Evolutionary conservation across 1,140 invertebrate genomes (phyloP), one percentile per base, ranked within the genome.

Genomic region (Brachionus rotundiformis): DNA sequence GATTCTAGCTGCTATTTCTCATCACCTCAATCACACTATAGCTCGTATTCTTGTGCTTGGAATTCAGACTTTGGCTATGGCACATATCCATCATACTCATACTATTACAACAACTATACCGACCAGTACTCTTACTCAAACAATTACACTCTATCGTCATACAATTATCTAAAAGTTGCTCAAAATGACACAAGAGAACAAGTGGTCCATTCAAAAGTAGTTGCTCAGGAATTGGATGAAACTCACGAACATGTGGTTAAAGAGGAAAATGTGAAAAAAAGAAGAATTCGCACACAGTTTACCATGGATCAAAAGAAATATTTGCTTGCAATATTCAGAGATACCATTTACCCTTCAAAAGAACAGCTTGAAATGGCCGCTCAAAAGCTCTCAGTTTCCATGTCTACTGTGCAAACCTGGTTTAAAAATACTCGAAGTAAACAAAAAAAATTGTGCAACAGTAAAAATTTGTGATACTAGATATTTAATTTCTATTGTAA

Each of bases 351-450:
- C 27, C 75, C 75, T 2, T 54, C 75, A 29, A 77, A 77, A 59
- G 75, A 77, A 31, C 25, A 54, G 36, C 27, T 77, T n/a, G 75
- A 77, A 77, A 33, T 23, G 23, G 11, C 44, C 5, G 41, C 75
- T 1, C 41, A 19, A 7, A 31, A 77, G 16, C 19, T 77, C 2
- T 7, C 1, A 2, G 75, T 77, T 19, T 77, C 75, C n/a, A 77
- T 47, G 25, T 8, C 2, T 10, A 54, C 31, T 54, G 19, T 77
- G 27, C 75, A 77, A 23, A 77, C 75, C 23, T 77, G 75, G 75
- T 77, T 77, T 23, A 77, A 77, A 25, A 77, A 77, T 59, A 77
- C 75, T 4, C 27, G 75, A 7, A 77, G 75, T 23, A 77, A 77
- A 59, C 75, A 77, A 59, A 49, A 59, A 29, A 77, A 77, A 11